Conservation (phyloP, 2,113 vertebrate species). For the Lota lota region DNA sequence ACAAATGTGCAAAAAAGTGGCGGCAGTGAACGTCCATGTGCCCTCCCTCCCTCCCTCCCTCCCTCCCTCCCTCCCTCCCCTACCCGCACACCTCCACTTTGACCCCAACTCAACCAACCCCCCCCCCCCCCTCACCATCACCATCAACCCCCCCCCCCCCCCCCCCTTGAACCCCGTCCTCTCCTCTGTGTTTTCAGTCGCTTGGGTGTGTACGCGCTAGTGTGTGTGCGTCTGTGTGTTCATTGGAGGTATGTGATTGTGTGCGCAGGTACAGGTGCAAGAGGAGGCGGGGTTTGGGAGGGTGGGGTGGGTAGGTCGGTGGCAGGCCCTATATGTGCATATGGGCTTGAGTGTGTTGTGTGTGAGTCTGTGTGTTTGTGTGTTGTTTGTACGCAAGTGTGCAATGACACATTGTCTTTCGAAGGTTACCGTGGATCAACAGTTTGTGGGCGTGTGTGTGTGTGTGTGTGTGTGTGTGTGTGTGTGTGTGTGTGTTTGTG, state of each 20-base stretch:
- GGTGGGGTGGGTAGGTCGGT: too few species aligned
- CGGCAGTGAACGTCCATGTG: slow-evolving; percentile 80
- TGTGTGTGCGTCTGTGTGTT: neutral
- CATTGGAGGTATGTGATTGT: slow-evolving; percentile 37
- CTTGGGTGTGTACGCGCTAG: slow-evolving; percentile 24
- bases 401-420: too few species aligned
- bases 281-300: too few species aligned
- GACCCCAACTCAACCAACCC: neutral
- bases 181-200: neutral
- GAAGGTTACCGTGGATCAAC: neutral
- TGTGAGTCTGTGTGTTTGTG: slow-evolving; percentile 21
- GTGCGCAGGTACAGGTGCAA: neutral
- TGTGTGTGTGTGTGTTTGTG: too few species aligned
- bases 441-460: slow-evolving; percentile 32
- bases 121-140: too few species aligned
- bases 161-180: neutral
- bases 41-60: slow-evolving; percentile 47
- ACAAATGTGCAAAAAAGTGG: slow-evolving; percentile 87
- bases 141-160: neutral
- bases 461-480: neutral
- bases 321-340: too few species aligned
- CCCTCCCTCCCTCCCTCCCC: slow-evolving; percentile 1
- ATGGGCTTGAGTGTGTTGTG: too few species aligned
- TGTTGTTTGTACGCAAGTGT: slow-evolving; percentile 28
- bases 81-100: neutral